phyloP scores from a whole-genome alignment of 2,113 vertebrate species.

The Coracopsis vasa region DNA sequence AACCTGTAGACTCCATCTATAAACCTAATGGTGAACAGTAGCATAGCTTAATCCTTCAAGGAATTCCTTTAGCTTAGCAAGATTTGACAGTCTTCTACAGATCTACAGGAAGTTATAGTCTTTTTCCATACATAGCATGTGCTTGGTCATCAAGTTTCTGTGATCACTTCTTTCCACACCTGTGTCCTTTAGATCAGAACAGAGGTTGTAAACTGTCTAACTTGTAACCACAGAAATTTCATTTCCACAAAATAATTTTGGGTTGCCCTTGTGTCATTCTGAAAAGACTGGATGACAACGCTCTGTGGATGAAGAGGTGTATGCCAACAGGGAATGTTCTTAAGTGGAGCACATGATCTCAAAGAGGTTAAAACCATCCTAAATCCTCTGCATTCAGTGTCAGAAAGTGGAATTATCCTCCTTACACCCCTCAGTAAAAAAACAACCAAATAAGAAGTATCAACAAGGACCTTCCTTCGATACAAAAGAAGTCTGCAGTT shows the following conservation, averaged over 20 bases:
- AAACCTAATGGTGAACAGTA: background rate
- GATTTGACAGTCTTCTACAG: background rate
- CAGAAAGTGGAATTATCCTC: background rate
- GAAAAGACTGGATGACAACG: background rate
- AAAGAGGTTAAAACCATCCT: background rate
- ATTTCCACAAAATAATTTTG: background rate
- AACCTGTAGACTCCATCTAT: background rate
- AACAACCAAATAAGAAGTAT: background rate
- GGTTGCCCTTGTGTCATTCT: background rate
- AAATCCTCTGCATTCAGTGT: background rate
- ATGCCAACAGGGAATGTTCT: background rate
- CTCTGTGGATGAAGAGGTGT: background rate
- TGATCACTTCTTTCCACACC: background rate
- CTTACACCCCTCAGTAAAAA: background rate
- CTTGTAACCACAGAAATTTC: background rate
- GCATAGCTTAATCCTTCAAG: background rate
- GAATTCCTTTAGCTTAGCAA: background rate
- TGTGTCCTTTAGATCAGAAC: background rate
- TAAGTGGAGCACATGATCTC: background rate
- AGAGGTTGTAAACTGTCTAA: background rate
- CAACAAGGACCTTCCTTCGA: background rate
- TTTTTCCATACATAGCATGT: background rate
- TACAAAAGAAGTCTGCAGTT: background rate
- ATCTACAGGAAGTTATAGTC: background rate
- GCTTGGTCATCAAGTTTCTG: background rate